Base-by-base conservation (phyloP, 2,888 invertebrate genomes). In the Xylophagus ater region DNA sequence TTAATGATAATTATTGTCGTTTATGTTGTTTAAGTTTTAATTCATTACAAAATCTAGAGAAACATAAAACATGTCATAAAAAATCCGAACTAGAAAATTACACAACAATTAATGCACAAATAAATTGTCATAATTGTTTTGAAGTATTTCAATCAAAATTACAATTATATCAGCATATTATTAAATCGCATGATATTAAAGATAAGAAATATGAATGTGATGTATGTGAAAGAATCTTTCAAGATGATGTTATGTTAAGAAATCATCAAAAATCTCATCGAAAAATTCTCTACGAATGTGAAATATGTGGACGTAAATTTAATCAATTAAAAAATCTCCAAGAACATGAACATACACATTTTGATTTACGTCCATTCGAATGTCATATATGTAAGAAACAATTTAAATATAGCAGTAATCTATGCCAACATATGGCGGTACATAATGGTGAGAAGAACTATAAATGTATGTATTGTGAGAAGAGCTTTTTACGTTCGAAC, bases 401-500 rank as follows among this genome's bases (percentile, higher is more conserved):
- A 24, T 53, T 51, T 37, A 45, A 48, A 7, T 47, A 47, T 23
- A 45, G 45, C 9, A 52, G 51, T 19, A 45, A 47, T 33, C 36
- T 50, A 15, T 44, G 42, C 12, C 43, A 45, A 29, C 51, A 52
- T 33, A 41, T 44, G 20, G 36, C 32, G 2, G 36, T 44, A 21
- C 51, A 51, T 26, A 47, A 36, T 20, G 39, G 37, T n/a, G 37
- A 41, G 19, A 38, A 44, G 13, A 50, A 47, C 18, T 52, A 47
- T 25, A 47, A 40, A 15, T 51, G 51, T 32, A 38, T 44, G 14
- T 42, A 48, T 19, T 50, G 51, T 40, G 37, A 45, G 9, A 44
- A 47, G 7, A 51, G 47, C 4, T 58, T 58, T 41, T 45, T 54
- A 20, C 51, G 56, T 23, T 50, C 51, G 7, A 52, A 51, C 26